These are phyloP conservation scores for Drosophila borborema DNA, from an alignment of 2,888 invertebrate species.

Conservation along the genomic window DNA sequence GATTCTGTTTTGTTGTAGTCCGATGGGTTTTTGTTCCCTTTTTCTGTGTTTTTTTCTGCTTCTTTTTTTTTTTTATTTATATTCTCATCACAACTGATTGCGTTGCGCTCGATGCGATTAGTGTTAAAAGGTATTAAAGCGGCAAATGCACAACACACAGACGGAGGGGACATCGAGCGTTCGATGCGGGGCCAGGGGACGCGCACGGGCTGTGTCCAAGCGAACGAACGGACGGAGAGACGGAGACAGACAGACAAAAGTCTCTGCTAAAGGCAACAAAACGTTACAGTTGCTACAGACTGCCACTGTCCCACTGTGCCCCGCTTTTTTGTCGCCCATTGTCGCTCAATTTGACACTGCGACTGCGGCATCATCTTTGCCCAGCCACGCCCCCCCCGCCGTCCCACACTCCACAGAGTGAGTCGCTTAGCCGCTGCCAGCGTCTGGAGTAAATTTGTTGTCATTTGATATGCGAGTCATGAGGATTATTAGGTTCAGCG, in stretches of 20 bases:
- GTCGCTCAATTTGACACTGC: slow-evolving; percentile 82
- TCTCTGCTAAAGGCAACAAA: slow-evolving; percentile 72
- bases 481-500: slow-evolving; percentile 80
- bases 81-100: slow-evolving; percentile 85
- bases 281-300: slow-evolving; percentile 76
- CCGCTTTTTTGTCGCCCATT: slow-evolving; percentile 74
- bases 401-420: not conserved
- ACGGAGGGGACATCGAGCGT: slow-evolving; percentile 9
- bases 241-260: slow-evolving; percentile 24
- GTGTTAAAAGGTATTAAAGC: slow-evolving; percentile 85
- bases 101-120: slow-evolving; percentile 83
- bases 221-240: not conserved
- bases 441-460: slow-evolving; percentile 79
- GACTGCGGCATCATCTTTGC: slow-evolving; percentile 33
- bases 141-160: slow-evolving; percentile 84
- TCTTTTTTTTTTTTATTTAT: slow-evolving; percentile 78
- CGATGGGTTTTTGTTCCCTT: slow-evolving; percentile 38
- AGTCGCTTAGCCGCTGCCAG: slow-evolving; percentile 40
- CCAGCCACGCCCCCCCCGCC: slow-evolving; percentile 13
- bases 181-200: slow-evolving; percentile 30
- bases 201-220: slow-evolving; percentile 7
- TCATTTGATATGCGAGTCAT: slow-evolving; percentile 82
- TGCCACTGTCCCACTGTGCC: slow-evolving; percentile 81
- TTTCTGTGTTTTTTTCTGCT: slow-evolving; percentile 1
- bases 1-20: slow-evolving; percentile 50